These are phyloP conservation scores for Pseudobourletiella spinata DNA, from an alignment of 1,140 invertebrate species.

Conservation along the genomic window DNA sequence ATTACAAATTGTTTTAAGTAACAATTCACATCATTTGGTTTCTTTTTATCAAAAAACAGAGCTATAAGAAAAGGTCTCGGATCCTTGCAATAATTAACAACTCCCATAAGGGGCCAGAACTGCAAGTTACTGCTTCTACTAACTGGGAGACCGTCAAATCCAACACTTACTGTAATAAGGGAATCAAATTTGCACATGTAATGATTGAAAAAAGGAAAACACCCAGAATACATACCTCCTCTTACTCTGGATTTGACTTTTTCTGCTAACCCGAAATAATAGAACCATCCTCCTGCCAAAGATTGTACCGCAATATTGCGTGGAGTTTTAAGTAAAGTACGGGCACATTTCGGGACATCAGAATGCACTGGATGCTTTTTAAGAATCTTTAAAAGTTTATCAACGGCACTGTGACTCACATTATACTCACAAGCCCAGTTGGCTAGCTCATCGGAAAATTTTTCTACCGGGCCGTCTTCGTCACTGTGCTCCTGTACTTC, in stretches of 20 bases:
- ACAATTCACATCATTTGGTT: constrained; percentile 36
- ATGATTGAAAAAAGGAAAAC: not conserved
- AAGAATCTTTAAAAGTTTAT: too few species aligned
- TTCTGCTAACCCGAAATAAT: constrained; percentile 1
- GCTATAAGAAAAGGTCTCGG: constrained; percentile 33
- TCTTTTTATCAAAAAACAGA: constrained; percentile 37
- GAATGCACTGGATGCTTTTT: too few species aligned
- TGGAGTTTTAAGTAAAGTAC: too few species aligned
- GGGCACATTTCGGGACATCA: too few species aligned
- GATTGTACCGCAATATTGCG: too few species aligned
- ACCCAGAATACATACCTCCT: not conserved
- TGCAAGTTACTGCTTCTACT: constrained; percentile 23
- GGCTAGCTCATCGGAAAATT: too few species aligned
- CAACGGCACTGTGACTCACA: too few species aligned
- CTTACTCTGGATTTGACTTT: not conserved
- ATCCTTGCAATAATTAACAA: constrained; percentile 19
- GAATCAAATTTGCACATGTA: not conserved
- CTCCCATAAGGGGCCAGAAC: constrained; percentile 38
- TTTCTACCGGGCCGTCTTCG: too few species aligned
- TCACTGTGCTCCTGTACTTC: too few species aligned
- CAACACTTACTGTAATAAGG: not conserved
- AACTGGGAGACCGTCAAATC: constrained; percentile 36
- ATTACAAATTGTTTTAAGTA: constrained; percentile 37
- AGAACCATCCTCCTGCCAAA: not conserved
- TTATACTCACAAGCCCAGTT: too few species aligned